These are phyloP conservation scores for Icerya purchasi DNA, from an alignment of 2,888 invertebrate species.

Conservation along the genomic window DNA sequence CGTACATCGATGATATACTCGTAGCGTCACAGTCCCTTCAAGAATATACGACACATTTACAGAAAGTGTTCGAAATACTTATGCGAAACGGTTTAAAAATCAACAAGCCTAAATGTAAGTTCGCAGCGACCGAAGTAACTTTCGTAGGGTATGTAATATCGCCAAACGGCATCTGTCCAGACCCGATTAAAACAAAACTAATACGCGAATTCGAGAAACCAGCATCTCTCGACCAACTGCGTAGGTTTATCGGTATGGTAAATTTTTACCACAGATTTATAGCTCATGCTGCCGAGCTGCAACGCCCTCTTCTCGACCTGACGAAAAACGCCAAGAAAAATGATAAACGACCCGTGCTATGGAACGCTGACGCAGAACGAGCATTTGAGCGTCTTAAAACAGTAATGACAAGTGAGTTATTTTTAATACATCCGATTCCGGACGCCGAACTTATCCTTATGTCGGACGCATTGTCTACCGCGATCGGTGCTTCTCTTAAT, in stretches of 20 bases:
- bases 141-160: slow-evolving; percentile 21
- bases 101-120: slow-evolving; percentile 22
- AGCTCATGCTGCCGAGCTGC: slow-evolving; percentile 14
- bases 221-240: slow-evolving; percentile 10
- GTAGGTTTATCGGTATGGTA: slow-evolving; percentile 15
- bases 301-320: slow-evolving; percentile 9
- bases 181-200: slow-evolving; percentile 21
- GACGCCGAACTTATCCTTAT: slow-evolving; percentile 20
- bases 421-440: slow-evolving; percentile 22
- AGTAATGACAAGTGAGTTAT: slow-evolving; percentile 20
- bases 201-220: slow-evolving; percentile 19
- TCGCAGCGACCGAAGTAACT: slow-evolving; percentile 17
- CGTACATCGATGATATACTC: slow-evolving; percentile 19
- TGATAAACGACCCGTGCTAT: slow-evolving; percentile 17
- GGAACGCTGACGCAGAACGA: slow-evolving; percentile 16
- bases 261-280: slow-evolving; percentile 16
- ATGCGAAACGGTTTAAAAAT: slow-evolving; percentile 20
- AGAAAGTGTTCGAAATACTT: slow-evolving; percentile 15
- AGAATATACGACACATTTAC: slow-evolving; percentile 17
- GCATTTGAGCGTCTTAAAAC: slow-evolving; percentile 21
- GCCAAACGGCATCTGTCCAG: slow-evolving; percentile 20
- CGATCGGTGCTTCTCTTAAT: slow-evolving; percentile 25
- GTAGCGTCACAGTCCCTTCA: slow-evolving; percentile 15
- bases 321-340: slow-evolving; percentile 12
- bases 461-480: slow-evolving; percentile 24